Base-by-base conservation (phyloP, 1,140 invertebrate genomes). In the Planococcus citri region DNA sequence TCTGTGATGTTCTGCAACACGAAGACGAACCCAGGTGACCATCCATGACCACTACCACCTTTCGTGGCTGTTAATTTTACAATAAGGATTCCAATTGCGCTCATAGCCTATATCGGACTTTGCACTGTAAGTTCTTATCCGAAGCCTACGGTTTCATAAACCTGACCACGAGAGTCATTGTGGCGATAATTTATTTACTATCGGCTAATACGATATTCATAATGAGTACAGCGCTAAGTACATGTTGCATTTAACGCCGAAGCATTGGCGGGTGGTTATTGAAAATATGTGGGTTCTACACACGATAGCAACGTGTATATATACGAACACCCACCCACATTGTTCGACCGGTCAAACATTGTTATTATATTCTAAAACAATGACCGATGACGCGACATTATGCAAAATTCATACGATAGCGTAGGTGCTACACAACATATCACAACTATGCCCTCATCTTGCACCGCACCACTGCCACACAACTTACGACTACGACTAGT, bases 331-430 rank as follows among this genome's bases (percentile, higher is more conserved):
- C 60, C 60, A 64, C 60, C 60, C 60, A 64, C 60, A 64, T 64
- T 64, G 60, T 64, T 64, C 20, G 60, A 64, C 9, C 60, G 60
- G 60, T 64, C 60, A 64, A 64, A 64, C 60, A 64, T 64, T 64
- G 60, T 64, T 64, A 64, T 64, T 64, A 64, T 64, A 64, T 64
- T 64, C 60, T 64, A 64, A 64, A 64, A 64, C 60, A 64, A 64
- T 64, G 60, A 64, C 60, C 60, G 60, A 64, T 64, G 60, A 64
- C 60, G 60, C 60, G 60, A 64, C 60, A 64, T 64, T 64, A 64
- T 64, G 60, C 60, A 64, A 64, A 64, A 64, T 64, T 64, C 9
- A 64, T 10, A 10, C 60, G 60, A 64, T 64, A 64, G 60, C 60
- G 60, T 64, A 64, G 60, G 60, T 20, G 60, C 60, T 64, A 64